These are phyloP conservation scores for Syrphus vitripennis DNA, from an alignment of 2,888 invertebrate species.

Conservation along the genomic window DNA sequence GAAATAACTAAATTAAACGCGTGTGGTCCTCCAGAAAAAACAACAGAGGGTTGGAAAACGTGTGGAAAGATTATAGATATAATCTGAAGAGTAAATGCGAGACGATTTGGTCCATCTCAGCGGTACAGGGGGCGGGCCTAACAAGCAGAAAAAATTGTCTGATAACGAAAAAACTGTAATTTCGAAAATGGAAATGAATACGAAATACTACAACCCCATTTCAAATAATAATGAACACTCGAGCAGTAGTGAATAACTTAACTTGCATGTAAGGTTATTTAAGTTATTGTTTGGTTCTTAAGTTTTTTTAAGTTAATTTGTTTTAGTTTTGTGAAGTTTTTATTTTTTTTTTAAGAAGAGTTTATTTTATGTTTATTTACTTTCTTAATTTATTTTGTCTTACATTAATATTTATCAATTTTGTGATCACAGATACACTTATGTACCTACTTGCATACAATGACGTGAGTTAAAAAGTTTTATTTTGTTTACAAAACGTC, in stretches of 20 bases:
- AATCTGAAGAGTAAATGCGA: too few relatives aligned
- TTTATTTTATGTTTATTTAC: not conserved
- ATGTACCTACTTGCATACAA: not conserved
- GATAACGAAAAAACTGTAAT: not conserved
- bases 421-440: not conserved
- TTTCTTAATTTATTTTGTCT: not conserved
- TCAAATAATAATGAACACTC: too few relatives aligned
- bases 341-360: not conserved
- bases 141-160: not conserved
- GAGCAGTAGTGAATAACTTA: not conserved
- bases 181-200: not conserved
- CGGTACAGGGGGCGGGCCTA: too few relatives aligned
- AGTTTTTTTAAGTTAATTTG: not conserved
- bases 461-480: not conserved
- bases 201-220: too few relatives aligned
- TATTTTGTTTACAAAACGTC: not conserved
- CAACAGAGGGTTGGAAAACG: too few relatives aligned
- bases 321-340: not conserved
- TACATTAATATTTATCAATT: not conserved
- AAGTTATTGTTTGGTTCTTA: not conserved
- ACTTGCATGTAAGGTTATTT: too few relatives aligned
- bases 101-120: too few relatives aligned
- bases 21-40: too few relatives aligned
- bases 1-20: too few relatives aligned
- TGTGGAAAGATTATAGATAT: too few relatives aligned